Evolutionary conservation across 2,888 invertebrate genomes (phyloP), one percentile per base, ranked within the genome.

Genomic region (Fragum whitleyi): DNA sequence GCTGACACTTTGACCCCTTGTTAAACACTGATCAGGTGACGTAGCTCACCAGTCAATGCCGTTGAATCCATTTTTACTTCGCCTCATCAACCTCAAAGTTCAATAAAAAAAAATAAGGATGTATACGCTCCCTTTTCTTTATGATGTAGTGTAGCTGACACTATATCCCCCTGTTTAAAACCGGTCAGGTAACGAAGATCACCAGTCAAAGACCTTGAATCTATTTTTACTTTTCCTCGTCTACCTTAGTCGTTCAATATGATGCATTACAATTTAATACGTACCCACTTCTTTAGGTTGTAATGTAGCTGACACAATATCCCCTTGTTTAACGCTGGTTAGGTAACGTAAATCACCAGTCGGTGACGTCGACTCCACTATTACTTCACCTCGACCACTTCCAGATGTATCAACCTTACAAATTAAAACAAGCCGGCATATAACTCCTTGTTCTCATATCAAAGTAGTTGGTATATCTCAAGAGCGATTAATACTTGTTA

Each of bases 331-430:
- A 6, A 80, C 74, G 62, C 80, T 77, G 0, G 81, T 81, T 3
- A 90, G 73, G 23, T 81, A 77, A 26, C 86, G 74, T 1, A 81
- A 69, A 9, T 97, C 96, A 16, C 97, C 97, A 42, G 96, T 96
- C 0, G 98, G 98, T 21, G 98, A 97, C 90, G 97, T 97, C 0
- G 98, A 98, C 57, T 97, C 97, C 77, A 99, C 98, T 88, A 97
- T 96, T 76, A 98, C 97, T 90, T 97, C 87, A 90, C 97, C 97
- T 0, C 89, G 94, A 1, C 94, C 94, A 57, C 95, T 93, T 14
- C 94, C 94, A 77, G 95, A 94, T 0, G 95, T 94, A 89, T 95
- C 95, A 65, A 94, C 97, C 97, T 93, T 1, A 7, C 26, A 68
- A 9, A 28, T 11, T 23, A 59, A 78, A 23, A 72, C n/a, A 53